phyloP scores from a whole-genome alignment of 2,113 vertebrate genomes.

The Enhydra lutris region DNA sequence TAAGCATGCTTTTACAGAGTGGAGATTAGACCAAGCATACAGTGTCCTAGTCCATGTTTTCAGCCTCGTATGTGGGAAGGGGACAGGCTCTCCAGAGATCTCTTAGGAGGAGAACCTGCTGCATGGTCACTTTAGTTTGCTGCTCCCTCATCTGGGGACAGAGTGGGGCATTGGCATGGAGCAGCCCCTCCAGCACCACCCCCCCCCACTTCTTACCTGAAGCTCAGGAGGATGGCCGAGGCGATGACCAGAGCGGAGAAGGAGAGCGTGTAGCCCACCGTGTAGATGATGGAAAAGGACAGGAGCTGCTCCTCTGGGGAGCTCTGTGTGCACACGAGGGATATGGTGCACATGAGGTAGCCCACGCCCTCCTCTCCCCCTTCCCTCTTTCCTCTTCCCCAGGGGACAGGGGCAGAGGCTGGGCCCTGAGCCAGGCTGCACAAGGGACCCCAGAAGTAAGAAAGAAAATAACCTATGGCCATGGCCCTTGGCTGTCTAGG shows the following conservation, averaged over 20 bases:
- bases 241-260: conserved; percentile 86
- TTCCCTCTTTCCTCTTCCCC: not conserved
- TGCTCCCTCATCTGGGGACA: not conserved
- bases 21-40: not conserved
- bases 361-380: not conserved
- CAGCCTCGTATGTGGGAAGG: not conserved
- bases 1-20: rapidly evolving
- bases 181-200: rapidly evolving
- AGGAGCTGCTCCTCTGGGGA: conserved; percentile 82
- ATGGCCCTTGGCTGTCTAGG: not conserved
- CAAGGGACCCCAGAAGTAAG: not conserved
- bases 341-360: not conserved
- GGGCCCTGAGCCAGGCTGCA: not conserved
- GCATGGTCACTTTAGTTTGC: not conserved
- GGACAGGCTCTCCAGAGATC: not conserved
- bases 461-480: not conserved
- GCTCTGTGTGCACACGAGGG: conserved; percentile 74
- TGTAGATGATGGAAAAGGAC: conserved; percentile 86
- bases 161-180: rapidly evolving
- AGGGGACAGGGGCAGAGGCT: not conserved
- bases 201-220: conserved; percentile 81
- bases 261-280: conserved; percentile 87
- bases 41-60: rapidly evolving
- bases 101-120: not conserved
- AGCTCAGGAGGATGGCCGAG: conserved; percentile 85